Evolutionary conservation across 2,888 invertebrate species (phyloP).

Genomic region (Acleris cristana): DNA sequence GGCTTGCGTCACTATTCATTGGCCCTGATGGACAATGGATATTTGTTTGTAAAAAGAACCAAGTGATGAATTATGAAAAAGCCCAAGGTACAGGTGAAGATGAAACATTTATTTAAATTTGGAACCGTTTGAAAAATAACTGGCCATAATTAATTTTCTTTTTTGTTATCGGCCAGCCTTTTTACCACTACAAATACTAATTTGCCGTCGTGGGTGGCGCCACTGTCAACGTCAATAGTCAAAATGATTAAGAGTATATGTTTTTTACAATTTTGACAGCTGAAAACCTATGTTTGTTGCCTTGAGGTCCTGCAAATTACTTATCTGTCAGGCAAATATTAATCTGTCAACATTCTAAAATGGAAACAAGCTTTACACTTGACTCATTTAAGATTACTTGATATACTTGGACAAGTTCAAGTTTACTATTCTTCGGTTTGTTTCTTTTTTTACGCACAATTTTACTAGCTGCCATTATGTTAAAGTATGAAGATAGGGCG

Average conservation of each 20-base stretch:
- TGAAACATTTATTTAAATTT: constrained; percentile 24
- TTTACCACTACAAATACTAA: not conserved
- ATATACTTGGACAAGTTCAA: too few species aligned
- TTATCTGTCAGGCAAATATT: constrained; percentile 12
- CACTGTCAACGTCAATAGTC: not conserved
- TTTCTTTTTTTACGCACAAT: not conserved
- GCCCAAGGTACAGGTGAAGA: constrained; percentile 27
- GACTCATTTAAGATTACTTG: too few species aligned
- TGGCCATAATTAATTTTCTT: constrained; percentile 15
- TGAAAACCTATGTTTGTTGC: not conserved
- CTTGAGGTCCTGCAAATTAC: constrained; percentile 9
- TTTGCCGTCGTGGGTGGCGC: constrained; percentile 1
- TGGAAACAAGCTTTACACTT: not conserved
- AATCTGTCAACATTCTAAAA: constrained; percentile 12
- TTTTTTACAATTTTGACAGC: not conserved
- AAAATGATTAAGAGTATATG: not conserved
- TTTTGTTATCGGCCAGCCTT: constrained; percentile 2
- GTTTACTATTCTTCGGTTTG: too few species aligned
- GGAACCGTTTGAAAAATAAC: constrained; percentile 17
- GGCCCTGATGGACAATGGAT: constrained; percentile 70
- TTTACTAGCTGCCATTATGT: not conserved
- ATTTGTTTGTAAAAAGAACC: constrained; percentile 44
- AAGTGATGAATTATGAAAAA: constrained; percentile 41
- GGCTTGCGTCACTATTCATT: constrained; percentile 70
- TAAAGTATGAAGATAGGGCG: constrained; percentile 14